Percentiles rank a stretch among this genome's conserved stretches.
Conservation (phyloP, 2,888 invertebrate species). For the Maniola hyperantus region DNA sequence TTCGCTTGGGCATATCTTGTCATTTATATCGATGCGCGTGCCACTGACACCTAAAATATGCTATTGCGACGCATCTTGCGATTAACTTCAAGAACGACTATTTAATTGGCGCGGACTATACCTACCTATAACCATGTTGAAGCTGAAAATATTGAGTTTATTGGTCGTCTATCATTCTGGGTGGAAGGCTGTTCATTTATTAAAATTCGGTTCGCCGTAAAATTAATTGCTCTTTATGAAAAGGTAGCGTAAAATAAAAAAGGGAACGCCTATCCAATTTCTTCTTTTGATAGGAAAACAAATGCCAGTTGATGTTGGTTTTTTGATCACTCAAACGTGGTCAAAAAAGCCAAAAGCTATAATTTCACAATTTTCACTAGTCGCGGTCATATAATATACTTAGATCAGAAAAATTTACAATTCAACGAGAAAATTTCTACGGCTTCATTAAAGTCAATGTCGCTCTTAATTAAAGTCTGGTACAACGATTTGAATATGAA, state of each 20-base stretch:
- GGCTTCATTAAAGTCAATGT: constrained; percentile 24
- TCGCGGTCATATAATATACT: too few relatives aligned
- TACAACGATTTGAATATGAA: constrained; percentile 32
- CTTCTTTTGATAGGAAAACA: background rate
- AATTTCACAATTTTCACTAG: too few relatives aligned
- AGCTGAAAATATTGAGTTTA: constrained; percentile 27
- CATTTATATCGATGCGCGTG: too few relatives aligned
- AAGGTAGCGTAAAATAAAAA: constrained; percentile 5
- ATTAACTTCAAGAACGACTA: too few relatives aligned
- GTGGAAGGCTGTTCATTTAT: constrained; percentile 27
- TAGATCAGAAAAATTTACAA: constrained; percentile 19
- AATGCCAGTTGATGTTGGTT: too few relatives aligned
- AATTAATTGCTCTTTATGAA: constrained; percentile 10
- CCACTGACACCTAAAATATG: too few relatives aligned
- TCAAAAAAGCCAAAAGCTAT: too few relatives aligned
- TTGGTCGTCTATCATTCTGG: constrained; percentile 30
- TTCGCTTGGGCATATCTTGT: too few relatives aligned
- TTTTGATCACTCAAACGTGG: too few relatives aligned
- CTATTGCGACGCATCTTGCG: too few relatives aligned
- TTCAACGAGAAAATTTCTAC: constrained; percentile 19
- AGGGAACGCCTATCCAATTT: background rate
- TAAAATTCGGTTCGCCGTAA: constrained; percentile 21
- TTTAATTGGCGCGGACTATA: too few relatives aligned
- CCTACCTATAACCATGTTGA: constrained; percentile 4
- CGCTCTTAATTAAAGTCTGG: constrained; percentile 32